Percentiles rank a stretch among this genome's conserved stretches.
phyloP scores from a whole-genome alignment of 2,797 vertebrate species.

The Pipistrellus nathusii region DNA sequence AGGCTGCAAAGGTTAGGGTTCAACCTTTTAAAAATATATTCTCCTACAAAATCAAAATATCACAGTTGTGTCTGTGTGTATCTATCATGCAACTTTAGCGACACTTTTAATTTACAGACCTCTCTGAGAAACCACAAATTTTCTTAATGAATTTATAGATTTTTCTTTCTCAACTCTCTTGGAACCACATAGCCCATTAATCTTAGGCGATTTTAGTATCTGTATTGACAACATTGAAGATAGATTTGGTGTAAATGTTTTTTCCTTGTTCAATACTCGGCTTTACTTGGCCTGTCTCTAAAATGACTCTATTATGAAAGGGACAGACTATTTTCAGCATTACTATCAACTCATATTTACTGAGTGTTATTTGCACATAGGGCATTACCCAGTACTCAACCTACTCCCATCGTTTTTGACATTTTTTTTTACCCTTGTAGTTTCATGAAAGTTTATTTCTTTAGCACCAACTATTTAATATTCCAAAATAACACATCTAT shows the following conservation, averaged over 20 bases:
- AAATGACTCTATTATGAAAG: neutral
- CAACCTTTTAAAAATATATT: slow-evolving; percentile 38
- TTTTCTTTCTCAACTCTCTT: slow-evolving; percentile 79
- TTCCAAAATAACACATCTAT: neutral
- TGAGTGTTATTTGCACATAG: neutral
- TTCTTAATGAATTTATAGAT: slow-evolving; percentile 85
- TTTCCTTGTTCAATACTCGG: slow-evolving; percentile 61
- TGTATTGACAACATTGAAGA: slow-evolving; percentile 47
- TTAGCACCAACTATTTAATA: slow-evolving; percentile 29
- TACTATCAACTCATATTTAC: neutral
- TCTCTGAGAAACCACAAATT: slow-evolving; percentile 68
- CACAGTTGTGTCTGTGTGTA: slow-evolving; percentile 23
- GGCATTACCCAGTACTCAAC: neutral
- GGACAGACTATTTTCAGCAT: neutral
- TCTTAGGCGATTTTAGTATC: slow-evolving; percentile 75
- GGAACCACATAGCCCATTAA: slow-evolving; percentile 73
- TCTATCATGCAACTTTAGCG: slow-evolving; percentile 37
- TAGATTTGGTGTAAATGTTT: slow-evolving; percentile 63
- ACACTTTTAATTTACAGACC: slow-evolving; percentile 75
- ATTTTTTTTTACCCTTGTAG: neutral
- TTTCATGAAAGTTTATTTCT: neutral
- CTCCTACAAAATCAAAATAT: slow-evolving; percentile 32
- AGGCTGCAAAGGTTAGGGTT: neutral
- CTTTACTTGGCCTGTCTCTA: neutral
- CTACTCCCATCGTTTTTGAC: neutral